Base-by-base conservation (phyloP, 2,113 vertebrate species). In the Trematomus loennbergii region DNA sequence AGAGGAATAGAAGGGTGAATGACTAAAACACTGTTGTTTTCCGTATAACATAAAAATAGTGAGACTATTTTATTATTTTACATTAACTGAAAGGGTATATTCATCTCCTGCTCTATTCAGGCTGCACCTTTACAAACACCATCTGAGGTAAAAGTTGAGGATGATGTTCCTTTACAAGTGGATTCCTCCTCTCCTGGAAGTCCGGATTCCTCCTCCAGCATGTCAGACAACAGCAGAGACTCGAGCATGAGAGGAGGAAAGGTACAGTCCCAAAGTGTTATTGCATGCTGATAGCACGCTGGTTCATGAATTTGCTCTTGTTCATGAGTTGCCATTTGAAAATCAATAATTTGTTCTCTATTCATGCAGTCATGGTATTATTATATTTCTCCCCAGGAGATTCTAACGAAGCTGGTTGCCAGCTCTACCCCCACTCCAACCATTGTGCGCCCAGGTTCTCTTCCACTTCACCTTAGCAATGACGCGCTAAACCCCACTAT, bases 381-480 rank as follows among this genome's bases (percentile, higher is more conserved):
- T 60, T 72, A 66, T 4, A 57, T 85, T 68, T 86, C 9, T 83
- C 58, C 70, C 79, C 89, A 95, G 95, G 97, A 97, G 78, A 78
- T 94, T 58, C 33, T 94, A 72, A 79, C 95, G 75, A 97, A 97
- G 75, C 95, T 97, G 1, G 90, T 95, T 25, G 91, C 94, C 66
- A 92, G 95, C 63, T 96, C 97, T 10, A 94, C 98, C 0, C 97
- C 97, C 0, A 98, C 97, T 11, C 97, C 97, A 25, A 97, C 98
- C 81, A 99, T 99, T 49, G 96, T 99, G 43, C 96, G 98, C 15
- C 98, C 98, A 0, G 97, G 97, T 82, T 98, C 97, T 36, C 95
- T 99, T 72, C 97, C 97, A 2, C 96, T 99, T 20, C 96, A 97
- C 88, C 71, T 98, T 90, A 96, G 95, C 52, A 97, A 97, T 70